Conservation (phyloP, 2,888 invertebrate species). For the Pristionchus exspectatus region DNA sequence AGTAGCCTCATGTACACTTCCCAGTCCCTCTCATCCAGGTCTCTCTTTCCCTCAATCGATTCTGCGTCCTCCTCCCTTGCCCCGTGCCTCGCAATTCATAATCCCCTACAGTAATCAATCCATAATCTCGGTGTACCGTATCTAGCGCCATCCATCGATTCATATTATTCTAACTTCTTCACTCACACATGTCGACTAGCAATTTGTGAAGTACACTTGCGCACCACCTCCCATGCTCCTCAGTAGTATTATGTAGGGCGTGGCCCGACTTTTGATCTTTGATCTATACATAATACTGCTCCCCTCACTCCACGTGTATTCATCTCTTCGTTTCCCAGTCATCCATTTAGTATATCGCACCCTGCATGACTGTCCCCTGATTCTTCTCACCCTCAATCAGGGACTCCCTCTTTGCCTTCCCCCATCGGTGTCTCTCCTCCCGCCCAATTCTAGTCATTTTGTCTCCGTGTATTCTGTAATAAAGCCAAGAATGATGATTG, state of each 20-base stretch:
- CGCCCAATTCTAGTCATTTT: slow-evolving; percentile 11
- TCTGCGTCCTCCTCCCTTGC: background rate
- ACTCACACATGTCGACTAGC: slow-evolving; percentile 4
- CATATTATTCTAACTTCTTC: background rate
- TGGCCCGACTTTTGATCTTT: too few relatives aligned
- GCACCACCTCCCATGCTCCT: slow-evolving; percentile 8
- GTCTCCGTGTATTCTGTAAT: background rate
- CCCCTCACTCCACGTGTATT: slow-evolving; percentile 1
- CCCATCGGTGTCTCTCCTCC: slow-evolving; percentile 26
- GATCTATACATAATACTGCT: too few relatives aligned
- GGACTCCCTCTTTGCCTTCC: slow-evolving; percentile 2
- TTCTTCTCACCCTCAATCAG: slow-evolving; percentile 10
- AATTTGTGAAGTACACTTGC: background rate
- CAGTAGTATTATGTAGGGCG: background rate
- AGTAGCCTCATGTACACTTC: background rate
- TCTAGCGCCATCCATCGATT: background rate
- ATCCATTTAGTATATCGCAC: slow-evolving; percentile 20
- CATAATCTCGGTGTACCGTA: slow-evolving; percentile 36
- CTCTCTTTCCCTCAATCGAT: background rate
- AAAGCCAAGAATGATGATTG: slow-evolving; percentile 22
- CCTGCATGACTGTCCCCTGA: background rate
- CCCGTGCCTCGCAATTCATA: background rate
- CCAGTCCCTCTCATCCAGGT: background rate
- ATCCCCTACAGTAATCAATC: background rate
- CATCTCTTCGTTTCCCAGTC: background rate